phyloP scores from a whole-genome alignment of 2,888 invertebrate species.

The Orthosia gracilis region DNA sequence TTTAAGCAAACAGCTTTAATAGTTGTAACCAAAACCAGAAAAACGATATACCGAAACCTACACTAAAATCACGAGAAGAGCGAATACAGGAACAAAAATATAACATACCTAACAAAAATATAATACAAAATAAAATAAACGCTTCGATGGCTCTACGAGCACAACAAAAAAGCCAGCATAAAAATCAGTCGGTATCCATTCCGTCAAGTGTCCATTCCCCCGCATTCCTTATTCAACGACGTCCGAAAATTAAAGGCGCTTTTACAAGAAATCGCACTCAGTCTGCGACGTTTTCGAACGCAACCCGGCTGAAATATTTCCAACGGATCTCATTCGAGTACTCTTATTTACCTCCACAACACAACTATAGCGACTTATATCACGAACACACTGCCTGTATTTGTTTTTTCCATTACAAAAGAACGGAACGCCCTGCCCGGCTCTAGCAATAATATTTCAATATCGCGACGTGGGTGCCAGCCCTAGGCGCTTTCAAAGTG shows the following conservation, averaged over 20 bases:
- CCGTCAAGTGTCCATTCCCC: slow-evolving; percentile 73
- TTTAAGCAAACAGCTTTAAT: neutral
- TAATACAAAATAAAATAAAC: slow-evolving; percentile 46
- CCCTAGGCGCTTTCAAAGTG: slow-evolving; percentile 84
- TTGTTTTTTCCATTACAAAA: slow-evolving; percentile 90
- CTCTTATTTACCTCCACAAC: slow-evolving; percentile 83
- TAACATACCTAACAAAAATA: neutral
- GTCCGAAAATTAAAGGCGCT: slow-evolving; percentile 86
- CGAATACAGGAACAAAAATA: slow-evolving; percentile 5
- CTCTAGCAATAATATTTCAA: slow-evolving; percentile 89
- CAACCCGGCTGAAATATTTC: slow-evolving; percentile 84
- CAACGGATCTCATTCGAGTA: slow-evolving; percentile 80
- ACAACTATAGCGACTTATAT: slow-evolving; percentile 71
- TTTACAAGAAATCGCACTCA: slow-evolving; percentile 90
- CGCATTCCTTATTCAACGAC: slow-evolving; percentile 88
- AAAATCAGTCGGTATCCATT: slow-evolving; percentile 64
- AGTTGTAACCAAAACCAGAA: neutral
- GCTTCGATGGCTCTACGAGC: slow-evolving; percentile 33
- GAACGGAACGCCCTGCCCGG: slow-evolving; percentile 84
- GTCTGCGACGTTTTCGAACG: slow-evolving; percentile 73
- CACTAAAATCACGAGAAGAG: neutral
- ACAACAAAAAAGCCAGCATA: slow-evolving; percentile 65
- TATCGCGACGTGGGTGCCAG: slow-evolving; percentile 82
- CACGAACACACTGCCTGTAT: slow-evolving; percentile 76
- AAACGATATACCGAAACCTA: neutral